These are phyloP conservation scores for Lepidurus couesii DNA, from an alignment of 1,140 invertebrate species.

Conservation along the genomic window DNA sequence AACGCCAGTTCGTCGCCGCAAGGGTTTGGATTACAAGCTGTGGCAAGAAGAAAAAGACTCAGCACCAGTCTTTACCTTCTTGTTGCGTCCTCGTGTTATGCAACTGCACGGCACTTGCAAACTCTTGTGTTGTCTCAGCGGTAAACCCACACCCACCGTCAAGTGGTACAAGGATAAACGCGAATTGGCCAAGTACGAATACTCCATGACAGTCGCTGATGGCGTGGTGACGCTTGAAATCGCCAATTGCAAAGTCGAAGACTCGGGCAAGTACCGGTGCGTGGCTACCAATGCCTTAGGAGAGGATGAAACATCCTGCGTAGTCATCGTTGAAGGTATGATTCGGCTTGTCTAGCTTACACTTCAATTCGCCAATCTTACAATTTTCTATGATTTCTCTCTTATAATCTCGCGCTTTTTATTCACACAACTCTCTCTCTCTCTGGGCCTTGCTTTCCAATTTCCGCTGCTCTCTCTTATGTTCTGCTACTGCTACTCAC, in stretches of 20 bases:
- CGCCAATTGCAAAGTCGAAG: constrained; percentile 82
- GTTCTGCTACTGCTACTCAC: constrained; percentile 27
- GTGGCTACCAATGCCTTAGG: constrained; percentile 87
- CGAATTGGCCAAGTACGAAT: constrained; percentile 85
- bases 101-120: constrained; percentile 89
- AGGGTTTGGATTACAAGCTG: constrained; percentile 73
- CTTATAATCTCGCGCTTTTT: not conserved
- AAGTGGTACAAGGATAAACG: constrained; percentile 88
- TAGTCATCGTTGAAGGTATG: constrained; percentile 93
- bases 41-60: constrained; percentile 84
- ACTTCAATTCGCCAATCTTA: not conserved
- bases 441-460: not conserved
- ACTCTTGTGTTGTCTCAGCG: constrained; percentile 90
- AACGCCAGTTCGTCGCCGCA: constrained; percentile 60
- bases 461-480: constrained; percentile 25
- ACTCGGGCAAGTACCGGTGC: constrained; percentile 94
- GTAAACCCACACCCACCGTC: constrained; percentile 85
- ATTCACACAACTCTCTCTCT: not conserved
- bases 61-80: constrained; percentile 93
- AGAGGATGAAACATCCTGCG: constrained; percentile 86
- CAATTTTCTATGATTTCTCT: constrained; percentile 27
- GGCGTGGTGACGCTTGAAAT: constrained; percentile 97
- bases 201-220: constrained; percentile 78
- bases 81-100: constrained; percentile 93
- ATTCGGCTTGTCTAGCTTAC: not conserved